Conservation (phyloP, 1,140 invertebrate species). For the Notospermus geniculatus region DNA sequence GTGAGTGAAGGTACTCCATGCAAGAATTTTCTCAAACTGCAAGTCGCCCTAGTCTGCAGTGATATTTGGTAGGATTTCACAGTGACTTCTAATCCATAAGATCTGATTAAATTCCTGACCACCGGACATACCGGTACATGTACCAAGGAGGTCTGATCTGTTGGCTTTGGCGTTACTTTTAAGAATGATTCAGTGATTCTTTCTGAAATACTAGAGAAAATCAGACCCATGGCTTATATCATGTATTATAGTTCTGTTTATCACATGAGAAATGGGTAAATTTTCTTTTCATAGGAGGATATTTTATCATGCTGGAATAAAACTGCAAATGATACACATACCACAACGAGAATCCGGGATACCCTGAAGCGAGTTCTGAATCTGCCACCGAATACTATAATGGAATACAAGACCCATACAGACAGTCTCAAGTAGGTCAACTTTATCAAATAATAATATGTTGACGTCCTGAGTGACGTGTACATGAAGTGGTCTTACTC, state of each 20-base stretch:
- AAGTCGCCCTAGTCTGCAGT: too few relatives aligned
- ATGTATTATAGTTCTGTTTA: background rate
- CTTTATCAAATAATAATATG: conserved; percentile 3
- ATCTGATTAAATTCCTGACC: too few relatives aligned
- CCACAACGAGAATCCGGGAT: conserved; percentile 88
- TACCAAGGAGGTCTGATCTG: too few relatives aligned
- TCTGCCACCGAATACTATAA: conserved; percentile 83
- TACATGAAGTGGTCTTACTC: background rate
- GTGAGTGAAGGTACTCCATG: conserved; percentile 55
- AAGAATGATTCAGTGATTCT: too few relatives aligned
- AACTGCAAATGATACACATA: conserved; percentile 82
- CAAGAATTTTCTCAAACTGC: background rate
- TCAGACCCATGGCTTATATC: background rate
- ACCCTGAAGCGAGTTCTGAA: conserved; percentile 90
- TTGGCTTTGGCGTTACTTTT: too few relatives aligned
- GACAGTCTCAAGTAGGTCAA: conserved; percentile 68
- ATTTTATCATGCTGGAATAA: conserved; percentile 98
- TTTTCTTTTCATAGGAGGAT: conserved; percentile 75
- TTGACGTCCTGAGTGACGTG: background rate
- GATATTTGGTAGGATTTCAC: too few relatives aligned
- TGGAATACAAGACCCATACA: conserved; percentile 96
- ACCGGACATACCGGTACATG: too few relatives aligned
- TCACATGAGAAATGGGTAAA: background rate
- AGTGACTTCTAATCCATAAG: too few relatives aligned
- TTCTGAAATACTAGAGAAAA: too few relatives aligned